Base-by-base conservation (phyloP, 2,113 vertebrate species). In the Alosa alosa region DNA sequence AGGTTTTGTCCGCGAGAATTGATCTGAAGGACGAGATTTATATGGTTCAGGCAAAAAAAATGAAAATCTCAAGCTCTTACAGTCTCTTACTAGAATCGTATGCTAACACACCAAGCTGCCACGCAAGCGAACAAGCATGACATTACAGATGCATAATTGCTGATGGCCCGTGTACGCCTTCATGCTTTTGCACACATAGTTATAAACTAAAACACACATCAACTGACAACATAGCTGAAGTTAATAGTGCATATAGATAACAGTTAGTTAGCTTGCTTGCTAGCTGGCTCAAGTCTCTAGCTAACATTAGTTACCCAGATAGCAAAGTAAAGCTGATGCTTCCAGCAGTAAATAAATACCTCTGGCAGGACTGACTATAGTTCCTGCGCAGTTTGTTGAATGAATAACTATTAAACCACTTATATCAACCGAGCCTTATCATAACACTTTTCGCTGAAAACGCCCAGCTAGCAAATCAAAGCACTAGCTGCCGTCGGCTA, bases 1-100 rank as follows among this genome's bases (percentile, higher is more conserved):
- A 99, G 5, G 97, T 99, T 94, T 96, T 97, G 92, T 99, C 98
- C 0, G 97, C 95, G 87, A 99, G 94, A 88, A 99, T 99, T 46
- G 97, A 97, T 94, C 98, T 99, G 91, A 45, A 88, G 49, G 9
- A 31, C 2, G 25, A 72, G 64, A 72, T 72, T 36, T 64, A 8
- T 6, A 36, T 25, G 25, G 9, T 8, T 72, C 15, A 72, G 25
- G 82, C 44, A 72, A 57, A 81, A 87, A 84, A 81, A 8, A 39
- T 44, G 9, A 46, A 31, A 55, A 10, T 13, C 25, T 72, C 8
- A 72, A 31, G n/a, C 64, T 57, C 31, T 9, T 3, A 17, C 50
- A 68, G 64, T 3, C n/a, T 10, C 15, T 1, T 22, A 36, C 64
- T 25, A 6, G 57, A n/a, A 25, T 25, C 2, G 5, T 22, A n/a